phyloP scores from a whole-genome alignment of 2,113 vertebrate genomes.

The Neopipo cinnamomea region DNA sequence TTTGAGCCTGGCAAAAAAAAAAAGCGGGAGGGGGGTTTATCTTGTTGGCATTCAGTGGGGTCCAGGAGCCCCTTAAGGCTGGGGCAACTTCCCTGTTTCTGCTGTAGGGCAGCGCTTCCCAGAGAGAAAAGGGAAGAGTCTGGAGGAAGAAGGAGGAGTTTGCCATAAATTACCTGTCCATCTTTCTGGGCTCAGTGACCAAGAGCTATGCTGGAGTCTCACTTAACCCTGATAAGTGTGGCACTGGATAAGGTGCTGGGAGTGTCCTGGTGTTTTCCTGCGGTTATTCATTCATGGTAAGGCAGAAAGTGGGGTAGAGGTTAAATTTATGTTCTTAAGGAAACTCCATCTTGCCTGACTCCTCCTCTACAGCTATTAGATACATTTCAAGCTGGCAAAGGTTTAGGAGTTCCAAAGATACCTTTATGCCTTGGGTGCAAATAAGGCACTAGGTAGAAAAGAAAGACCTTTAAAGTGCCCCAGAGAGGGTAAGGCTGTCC shows the following conservation, averaged over 20 bases:
- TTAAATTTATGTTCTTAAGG: neutral
- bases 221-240: neutral
- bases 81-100: neutral
- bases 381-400: neutral
- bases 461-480: neutral
- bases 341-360: neutral
- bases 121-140: fast-evolving
- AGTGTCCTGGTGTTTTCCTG: neutral
- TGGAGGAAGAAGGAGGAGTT: neutral
- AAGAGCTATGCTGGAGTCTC: neutral
- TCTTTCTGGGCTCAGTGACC: neutral
- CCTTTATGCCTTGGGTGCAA: neutral
- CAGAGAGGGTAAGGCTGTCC: neutral
- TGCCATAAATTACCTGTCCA: neutral
- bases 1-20: neutral
- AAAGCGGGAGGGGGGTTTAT: neutral
- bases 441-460: neutral
- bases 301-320: neutral
- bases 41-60: neutral
- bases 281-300: neutral
- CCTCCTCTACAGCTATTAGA: neutral
- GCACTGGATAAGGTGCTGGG: neutral
- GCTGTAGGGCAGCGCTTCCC: neutral
- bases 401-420: neutral
- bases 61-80: neutral